Conservation (phyloP, 1,140 invertebrate genomes). For the Acromyrmex charruanus region DNA sequence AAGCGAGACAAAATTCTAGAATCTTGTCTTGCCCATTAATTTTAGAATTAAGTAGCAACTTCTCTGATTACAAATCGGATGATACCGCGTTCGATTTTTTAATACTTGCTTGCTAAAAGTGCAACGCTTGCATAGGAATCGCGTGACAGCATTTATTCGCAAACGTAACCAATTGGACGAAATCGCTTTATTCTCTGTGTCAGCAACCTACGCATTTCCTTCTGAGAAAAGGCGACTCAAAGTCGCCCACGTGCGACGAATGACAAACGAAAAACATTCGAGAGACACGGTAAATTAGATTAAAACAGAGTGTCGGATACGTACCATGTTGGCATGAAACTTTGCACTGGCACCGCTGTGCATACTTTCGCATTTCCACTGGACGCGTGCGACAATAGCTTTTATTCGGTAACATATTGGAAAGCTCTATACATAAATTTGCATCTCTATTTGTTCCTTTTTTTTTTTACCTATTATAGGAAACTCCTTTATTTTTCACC, state of each 20-base stretch:
- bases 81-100: conserved; percentile 12
- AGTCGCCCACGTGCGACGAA: conserved; percentile 46
- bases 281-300: conserved; percentile 49
- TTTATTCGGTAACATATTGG: conserved; percentile 26
- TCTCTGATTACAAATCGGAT: not conserved
- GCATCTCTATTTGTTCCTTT: conserved; percentile 18
- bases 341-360: conserved; percentile 22
- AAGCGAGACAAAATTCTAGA: not conserved
- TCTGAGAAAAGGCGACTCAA: conserved; percentile 50
- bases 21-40: not conserved
- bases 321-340: conserved; percentile 38
- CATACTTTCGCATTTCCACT: conserved; percentile 38
- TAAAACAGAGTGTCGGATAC: conserved; percentile 28
- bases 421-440: conserved; percentile 24
- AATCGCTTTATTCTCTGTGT: conserved; percentile 56
- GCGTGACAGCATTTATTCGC: conserved; percentile 44
- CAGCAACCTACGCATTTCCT: conserved; percentile 72
- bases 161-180: conserved; percentile 76
- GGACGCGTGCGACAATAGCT: conserved; percentile 30
- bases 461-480: conserved; percentile 3
- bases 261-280: conserved; percentile 55
- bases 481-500: not conserved
- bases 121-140: conserved; percentile 11
- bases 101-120: not conserved
- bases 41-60: not conserved